A percentile compares a stretch with the other conserved stretches of the same genome.
Conservation (phyloP, 2,797 vertebrate species). For the Micropoecilia bifurca region DNA sequence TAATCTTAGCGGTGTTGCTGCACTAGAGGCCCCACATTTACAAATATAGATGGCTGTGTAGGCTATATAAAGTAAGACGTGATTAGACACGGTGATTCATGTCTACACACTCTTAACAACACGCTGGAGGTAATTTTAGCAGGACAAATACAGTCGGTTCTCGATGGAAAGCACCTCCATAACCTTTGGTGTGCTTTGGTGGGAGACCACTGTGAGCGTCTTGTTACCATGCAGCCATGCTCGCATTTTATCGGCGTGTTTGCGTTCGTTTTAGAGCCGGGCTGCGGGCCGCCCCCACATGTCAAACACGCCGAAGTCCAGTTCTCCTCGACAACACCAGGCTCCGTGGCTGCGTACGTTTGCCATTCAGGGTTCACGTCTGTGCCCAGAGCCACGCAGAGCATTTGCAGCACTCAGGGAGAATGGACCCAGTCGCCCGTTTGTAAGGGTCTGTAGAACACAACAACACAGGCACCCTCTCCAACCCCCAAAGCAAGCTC, state of each 20-base stretch:
- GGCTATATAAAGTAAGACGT: slow-evolving; percentile 52
- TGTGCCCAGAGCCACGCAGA: slow-evolving; percentile 81
- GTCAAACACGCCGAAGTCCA: slow-evolving; percentile 87
- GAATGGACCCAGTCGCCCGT: slow-evolving; percentile 90
- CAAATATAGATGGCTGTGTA: slow-evolving; percentile 55
- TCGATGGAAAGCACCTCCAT: slow-evolving; percentile 57
- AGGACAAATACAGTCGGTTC: slow-evolving; percentile 38
- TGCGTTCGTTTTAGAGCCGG: slow-evolving; percentile 78
- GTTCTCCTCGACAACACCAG: slow-evolving; percentile 85
- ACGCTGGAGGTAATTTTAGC: slow-evolving; percentile 57
- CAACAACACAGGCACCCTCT: slow-evolving; percentile 19
- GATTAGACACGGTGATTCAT: slow-evolving; percentile 58
- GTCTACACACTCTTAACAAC: slow-evolving; percentile 42
- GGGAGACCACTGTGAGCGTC: slow-evolving; percentile 40
- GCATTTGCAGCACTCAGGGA: slow-evolving; percentile 86
- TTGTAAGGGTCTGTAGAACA: slow-evolving; percentile 85
- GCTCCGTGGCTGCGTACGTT: slow-evolving; percentile 86
- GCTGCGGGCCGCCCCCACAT: slow-evolving; percentile 86
- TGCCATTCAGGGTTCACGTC: slow-evolving; percentile 87
- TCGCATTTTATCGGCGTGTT: slow-evolving; percentile 32
- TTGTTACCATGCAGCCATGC: slow-evolving; percentile 47
- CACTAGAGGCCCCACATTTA: slow-evolving; percentile 40
- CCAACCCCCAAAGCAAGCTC: background rate
- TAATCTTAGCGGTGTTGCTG: slow-evolving; percentile 74
- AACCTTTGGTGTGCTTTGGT: slow-evolving; percentile 32